Base-by-base conservation (phyloP, 2,888 invertebrate species). In the Perizoma affinitatum region DNA sequence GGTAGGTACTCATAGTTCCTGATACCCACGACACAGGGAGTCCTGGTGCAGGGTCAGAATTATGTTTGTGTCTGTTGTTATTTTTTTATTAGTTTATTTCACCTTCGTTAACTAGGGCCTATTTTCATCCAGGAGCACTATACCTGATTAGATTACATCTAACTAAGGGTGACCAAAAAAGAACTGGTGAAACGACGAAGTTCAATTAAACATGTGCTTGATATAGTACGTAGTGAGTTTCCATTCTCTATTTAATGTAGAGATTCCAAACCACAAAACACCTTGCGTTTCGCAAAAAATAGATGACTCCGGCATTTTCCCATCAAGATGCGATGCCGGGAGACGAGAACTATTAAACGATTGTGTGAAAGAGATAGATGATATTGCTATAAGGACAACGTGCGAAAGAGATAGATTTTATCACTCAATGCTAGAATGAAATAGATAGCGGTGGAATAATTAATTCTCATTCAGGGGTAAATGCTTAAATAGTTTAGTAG, bases 311-410 rank as follows among this genome's bases (percentile, higher is more conserved):
- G 51, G 53, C 50, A 58, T 63, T 65, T 69, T 67, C 69, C 67
- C 68, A 72, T 72, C 69, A 69, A 65, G 68, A 59, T 47, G 61
- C 44, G 52, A 55, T 61, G 47, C 68, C 66, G 54, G 11, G 40
- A 68, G 65, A 51, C 50, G 38, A 35, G 69, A 58, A 57, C 55
- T 64, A 65, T 63, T 66, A 70, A 65, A 60, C 63, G 52, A 57
- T 59, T 56, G 59, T 58, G 65, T 48, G 54, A 60, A 55, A 56
- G 68, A 54, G 57, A 57, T n/a, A 38, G 38, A 40, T 33, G 42
- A 11, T 41, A 7, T 43, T 6, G 33, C 4, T 51, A 22, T 22
- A 2, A 22, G 22, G 22, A 22, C 40, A 48, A n/a, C 35, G 47
- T 51, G 47, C n/a, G 50, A 50, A 22, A 33, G 41, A 34, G 51